Percentiles rank a stretch among this genome's conserved stretches.
Conservation (phyloP, 1,140 invertebrate genomes). For the Caerostris darwini region DNA sequence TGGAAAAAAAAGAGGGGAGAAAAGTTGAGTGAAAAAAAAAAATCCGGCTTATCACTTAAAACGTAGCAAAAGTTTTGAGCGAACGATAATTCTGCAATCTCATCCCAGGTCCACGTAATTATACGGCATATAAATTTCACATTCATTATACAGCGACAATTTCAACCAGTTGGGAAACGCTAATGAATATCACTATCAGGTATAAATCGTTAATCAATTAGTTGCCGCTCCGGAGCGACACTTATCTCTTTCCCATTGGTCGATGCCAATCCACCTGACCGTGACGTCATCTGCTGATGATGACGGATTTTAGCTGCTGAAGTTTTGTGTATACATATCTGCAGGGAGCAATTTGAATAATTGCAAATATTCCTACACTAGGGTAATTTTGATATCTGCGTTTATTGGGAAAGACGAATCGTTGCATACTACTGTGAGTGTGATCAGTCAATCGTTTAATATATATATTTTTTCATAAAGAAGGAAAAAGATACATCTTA, state of each 20-base stretch:
- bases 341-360: constrained; percentile 70
- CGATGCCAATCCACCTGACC: constrained; percentile 69
- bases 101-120: constrained; percentile 64
- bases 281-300: constrained; percentile 76
- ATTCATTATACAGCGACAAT: constrained; percentile 75
- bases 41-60: constrained; percentile 67
- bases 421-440: constrained; percentile 7
- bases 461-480: background rate
- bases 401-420: constrained; percentile 4
- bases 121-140: constrained; percentile 77
- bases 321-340: constrained; percentile 56
- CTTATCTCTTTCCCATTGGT: constrained; percentile 75
- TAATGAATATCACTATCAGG: constrained; percentile 78
- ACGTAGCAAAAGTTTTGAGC: constrained; percentile 43
- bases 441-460: background rate
- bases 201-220: constrained; percentile 78
- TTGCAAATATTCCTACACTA: constrained; percentile 32
- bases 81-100: constrained; percentile 71
- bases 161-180: constrained; percentile 75
- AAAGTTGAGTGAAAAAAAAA: background rate
- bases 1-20: background rate
- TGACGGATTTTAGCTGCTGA: constrained; percentile 65
- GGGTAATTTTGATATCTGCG: constrained; percentile 56
- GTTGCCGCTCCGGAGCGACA: constrained; percentile 69
- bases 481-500: background rate